Conservation (phyloP, 2,113 vertebrate genomes). For the Coptodon rendalli region DNA sequence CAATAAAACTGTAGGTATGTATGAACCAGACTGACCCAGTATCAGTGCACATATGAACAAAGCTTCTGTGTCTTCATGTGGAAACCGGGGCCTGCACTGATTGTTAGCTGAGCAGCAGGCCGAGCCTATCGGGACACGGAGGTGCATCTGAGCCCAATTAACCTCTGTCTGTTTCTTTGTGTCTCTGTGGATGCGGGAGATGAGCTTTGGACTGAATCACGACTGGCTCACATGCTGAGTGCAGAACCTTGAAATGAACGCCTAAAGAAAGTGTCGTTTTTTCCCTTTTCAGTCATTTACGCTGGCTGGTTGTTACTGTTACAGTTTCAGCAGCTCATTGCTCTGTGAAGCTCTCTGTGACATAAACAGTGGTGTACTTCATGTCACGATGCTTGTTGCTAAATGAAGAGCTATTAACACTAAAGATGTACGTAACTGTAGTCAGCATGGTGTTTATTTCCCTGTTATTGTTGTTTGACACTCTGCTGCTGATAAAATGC, state of each 20-base stretch:
- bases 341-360: background rate
- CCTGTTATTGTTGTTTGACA: background rate
- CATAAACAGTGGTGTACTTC: conserved; percentile 2
- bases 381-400: conserved; percentile 3
- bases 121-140: background rate
- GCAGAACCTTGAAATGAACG: background rate
- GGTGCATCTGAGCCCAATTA: conserved; percentile 41
- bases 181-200: conserved; percentile 2
- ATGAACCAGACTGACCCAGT: background rate
- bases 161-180: conserved; percentile 31
- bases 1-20: background rate
- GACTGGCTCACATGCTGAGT: background rate
- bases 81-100: background rate
- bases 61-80: background rate
- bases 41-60: background rate
- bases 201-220: background rate
- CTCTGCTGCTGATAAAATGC: background rate
- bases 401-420: conserved; percentile 41
- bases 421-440: conserved; percentile 15
- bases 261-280: background rate
- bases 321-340: background rate
- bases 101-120: background rate
- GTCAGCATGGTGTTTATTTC: conserved; percentile 1
- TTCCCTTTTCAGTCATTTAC: background rate
- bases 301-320: background rate